A percentile compares a stretch with the other conserved stretches of the same genome.
phyloP scores from a whole-genome alignment of 2,888 invertebrate species.

The Orchestes rusci region DNA sequence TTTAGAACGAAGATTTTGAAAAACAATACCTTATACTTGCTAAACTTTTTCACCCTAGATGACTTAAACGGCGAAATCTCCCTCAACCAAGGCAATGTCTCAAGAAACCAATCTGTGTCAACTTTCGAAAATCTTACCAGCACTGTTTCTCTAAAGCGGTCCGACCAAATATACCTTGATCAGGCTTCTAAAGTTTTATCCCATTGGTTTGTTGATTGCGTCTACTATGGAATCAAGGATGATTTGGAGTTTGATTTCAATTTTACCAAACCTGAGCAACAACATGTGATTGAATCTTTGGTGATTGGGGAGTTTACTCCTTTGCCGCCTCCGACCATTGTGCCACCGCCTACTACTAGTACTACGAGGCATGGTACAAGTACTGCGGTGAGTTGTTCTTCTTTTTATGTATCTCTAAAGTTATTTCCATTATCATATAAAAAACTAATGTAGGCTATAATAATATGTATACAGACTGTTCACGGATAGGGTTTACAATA shows the following conservation, averaged over 20 bases:
- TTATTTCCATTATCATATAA: too few relatives aligned
- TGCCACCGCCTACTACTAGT: slow-evolving; percentile 30
- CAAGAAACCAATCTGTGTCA: slow-evolving; percentile 56
- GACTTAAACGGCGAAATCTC: slow-evolving; percentile 60
- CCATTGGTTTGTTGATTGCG: slow-evolving; percentile 76
- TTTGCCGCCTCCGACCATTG: slow-evolving; percentile 42
- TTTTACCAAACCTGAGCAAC: slow-evolving; percentile 54
- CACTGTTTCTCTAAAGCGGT: slow-evolving; percentile 50
- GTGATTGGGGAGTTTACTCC: slow-evolving; percentile 64
- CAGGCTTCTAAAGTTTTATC: slow-evolving; percentile 53
- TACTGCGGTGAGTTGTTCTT: too few relatives aligned
- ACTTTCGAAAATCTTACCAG: slow-evolving; percentile 54
- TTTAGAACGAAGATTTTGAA: too few relatives aligned
- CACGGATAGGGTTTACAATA: too few relatives aligned
- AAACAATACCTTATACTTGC: too few relatives aligned
- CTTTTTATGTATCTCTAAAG: too few relatives aligned
- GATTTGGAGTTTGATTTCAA: slow-evolving; percentile 56
- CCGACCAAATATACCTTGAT: slow-evolving; percentile 55
- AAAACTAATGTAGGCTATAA: too few relatives aligned
- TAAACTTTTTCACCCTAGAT: too few relatives aligned
- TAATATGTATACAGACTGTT: too few relatives aligned
- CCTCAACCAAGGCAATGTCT: slow-evolving; percentile 55
- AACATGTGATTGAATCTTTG: slow-evolving; percentile 61
- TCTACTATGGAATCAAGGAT: slow-evolving; percentile 56
- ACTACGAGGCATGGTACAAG: too few relatives aligned